A percentile compares a stretch with the other conserved stretches of the same genome.
These are phyloP conservation scores for Cephus spinipes DNA, from an alignment of 2,888 invertebrate genomes.

Conservation along the genomic window DNA sequence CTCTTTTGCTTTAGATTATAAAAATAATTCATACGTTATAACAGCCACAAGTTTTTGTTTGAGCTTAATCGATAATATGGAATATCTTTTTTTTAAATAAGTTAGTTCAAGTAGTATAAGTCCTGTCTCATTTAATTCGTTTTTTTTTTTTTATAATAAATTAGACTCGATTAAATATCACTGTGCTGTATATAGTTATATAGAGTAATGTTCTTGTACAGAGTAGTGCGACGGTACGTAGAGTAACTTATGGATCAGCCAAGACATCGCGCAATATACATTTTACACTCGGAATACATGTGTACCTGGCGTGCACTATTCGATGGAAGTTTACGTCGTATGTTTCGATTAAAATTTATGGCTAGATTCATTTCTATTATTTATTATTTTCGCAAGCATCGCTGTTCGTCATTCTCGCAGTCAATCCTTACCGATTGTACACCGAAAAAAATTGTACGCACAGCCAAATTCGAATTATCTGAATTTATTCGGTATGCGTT, in stretches of 20 bases:
- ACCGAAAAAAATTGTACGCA: constrained; percentile 16
- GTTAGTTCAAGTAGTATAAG: constrained; percentile 1
- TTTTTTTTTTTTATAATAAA: background rate
- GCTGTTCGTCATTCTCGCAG: background rate
- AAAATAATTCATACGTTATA: constrained; percentile 2
- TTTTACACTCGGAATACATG: background rate
- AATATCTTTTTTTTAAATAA: background rate
- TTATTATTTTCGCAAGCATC: background rate
- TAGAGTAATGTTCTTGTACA: background rate
- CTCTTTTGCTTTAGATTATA: background rate
- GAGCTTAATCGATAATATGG: constrained; percentile 4
- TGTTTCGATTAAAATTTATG: background rate
- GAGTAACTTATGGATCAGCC: background rate
- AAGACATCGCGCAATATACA: background rate
- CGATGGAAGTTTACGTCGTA: background rate
- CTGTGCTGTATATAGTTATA: background rate
- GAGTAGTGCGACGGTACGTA: background rate
- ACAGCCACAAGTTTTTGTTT: constrained; percentile 3
- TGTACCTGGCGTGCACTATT: background rate
- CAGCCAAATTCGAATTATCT: constrained; percentile 17
- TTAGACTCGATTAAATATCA: background rate
- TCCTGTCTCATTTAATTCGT: background rate
- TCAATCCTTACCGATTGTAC: constrained; percentile 8
- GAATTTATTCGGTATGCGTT: background rate
- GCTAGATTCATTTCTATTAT: background rate